Evolutionary conservation across 2,113 vertebrate genomes (phyloP).

Genomic region (Rhagologus leucostigma): DNA sequence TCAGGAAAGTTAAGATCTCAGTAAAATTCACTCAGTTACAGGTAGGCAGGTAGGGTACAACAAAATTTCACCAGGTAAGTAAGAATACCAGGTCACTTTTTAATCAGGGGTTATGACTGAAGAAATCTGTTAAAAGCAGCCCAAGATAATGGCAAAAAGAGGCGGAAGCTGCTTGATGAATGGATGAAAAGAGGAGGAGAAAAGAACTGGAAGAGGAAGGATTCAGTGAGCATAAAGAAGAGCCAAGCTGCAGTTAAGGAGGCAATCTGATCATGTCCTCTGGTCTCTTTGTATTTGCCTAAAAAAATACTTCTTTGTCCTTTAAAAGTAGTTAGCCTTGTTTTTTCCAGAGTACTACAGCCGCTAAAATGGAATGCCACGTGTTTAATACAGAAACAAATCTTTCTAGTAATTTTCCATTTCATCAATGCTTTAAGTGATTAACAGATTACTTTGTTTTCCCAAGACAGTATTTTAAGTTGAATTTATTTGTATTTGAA

Average conservation of each 20-base stretch:
- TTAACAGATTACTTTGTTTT: background rate
- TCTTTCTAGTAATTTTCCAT: background rate
- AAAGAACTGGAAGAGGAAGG: background rate
- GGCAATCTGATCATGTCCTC: background rate
- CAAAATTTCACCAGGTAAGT: background rate
- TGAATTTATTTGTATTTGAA: background rate
- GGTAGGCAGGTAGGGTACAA: background rate
- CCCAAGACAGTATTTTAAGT: background rate
- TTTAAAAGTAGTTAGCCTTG: background rate
- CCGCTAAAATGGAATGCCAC: background rate
- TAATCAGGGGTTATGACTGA: background rate
- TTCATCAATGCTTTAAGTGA: background rate
- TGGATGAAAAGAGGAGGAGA: background rate
- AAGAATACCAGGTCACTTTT: background rate
- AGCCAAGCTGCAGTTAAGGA: background rate
- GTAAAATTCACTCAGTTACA: background rate
- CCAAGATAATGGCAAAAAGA: background rate
- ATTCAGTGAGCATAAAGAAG: background rate
- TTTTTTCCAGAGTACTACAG: background rate
- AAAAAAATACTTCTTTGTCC: background rate
- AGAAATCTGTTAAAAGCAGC: background rate
- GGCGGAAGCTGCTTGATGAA: background rate
- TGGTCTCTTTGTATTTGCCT: background rate
- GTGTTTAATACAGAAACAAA: background rate
- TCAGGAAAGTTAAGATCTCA: background rate